These are phyloP conservation scores for Oncorhynchus tshawytscha DNA, from an alignment of 2,113 vertebrate species.

Conservation along the genomic window DNA sequence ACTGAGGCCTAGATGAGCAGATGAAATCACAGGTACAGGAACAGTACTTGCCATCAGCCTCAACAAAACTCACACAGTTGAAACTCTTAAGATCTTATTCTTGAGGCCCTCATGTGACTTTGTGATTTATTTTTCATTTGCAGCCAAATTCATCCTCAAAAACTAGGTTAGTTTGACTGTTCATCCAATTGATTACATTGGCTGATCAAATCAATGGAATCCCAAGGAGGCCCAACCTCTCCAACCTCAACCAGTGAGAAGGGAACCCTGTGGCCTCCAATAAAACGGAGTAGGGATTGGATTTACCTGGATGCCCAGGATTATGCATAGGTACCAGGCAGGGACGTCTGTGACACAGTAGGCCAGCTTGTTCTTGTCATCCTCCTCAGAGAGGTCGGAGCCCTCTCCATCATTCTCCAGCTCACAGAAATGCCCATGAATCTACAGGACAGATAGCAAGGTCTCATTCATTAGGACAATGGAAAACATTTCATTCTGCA, in stretches of 20 bases:
- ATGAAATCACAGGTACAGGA: neutral
- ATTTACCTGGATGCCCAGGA: constrained; percentile 88
- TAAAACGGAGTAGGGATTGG: neutral
- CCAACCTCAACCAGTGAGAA: too few relatives aligned
- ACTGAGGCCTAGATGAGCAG: neutral
- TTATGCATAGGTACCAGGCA: constrained; percentile 91
- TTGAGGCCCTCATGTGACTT: neutral
- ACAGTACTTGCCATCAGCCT: neutral
- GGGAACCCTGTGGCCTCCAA: too few relatives aligned
- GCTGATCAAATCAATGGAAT: neutral
- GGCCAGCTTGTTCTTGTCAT: constrained; percentile 64
- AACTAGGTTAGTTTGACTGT: neutral
- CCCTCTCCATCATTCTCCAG: constrained; percentile 35
- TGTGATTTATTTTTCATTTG: neutral
- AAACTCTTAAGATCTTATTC: neutral
- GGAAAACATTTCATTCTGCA: too few relatives aligned
- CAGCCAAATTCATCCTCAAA: neutral
- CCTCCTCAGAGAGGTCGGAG: constrained; percentile 24
- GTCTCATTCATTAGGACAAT: neutral
- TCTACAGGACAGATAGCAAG: constrained; percentile 35
- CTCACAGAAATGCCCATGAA: constrained; percentile 62
- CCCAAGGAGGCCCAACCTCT: neutral
- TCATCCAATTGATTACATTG: neutral
- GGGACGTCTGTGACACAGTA: constrained; percentile 84
- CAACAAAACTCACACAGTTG: neutral